Base-by-base conservation (phyloP, 2,113 vertebrate species). In the Muntiacus reevesi region DNA sequence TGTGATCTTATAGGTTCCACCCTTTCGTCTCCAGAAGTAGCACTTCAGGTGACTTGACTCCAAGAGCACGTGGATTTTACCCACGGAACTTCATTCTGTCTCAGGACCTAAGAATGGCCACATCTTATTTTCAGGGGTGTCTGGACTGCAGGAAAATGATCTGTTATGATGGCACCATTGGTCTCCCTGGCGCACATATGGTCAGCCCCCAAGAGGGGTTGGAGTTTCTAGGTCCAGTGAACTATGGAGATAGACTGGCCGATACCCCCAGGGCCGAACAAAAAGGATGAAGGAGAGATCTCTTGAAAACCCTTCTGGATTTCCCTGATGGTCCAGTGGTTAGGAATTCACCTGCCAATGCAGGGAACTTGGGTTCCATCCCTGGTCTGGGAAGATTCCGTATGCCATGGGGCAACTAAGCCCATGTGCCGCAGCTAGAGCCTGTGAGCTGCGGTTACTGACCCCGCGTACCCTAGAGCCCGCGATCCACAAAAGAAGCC, bases 151-250 rank as follows among this genome's bases (percentile, higher is more conserved):
- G 57, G 55, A 52, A 59, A 71, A 59, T n/a, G 8, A 57, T n/a
- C 78, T 25, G 0, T 54, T 45, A 21, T 23, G 21, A 17, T 17
- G 6, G 27, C 6, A 23, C 14, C 55, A 3, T 6, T 0, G 6
- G 57, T 67, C 52, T 36, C 33, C 67, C 52, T 12, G 62, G 52
- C 59, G 0, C 7, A n/a, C 28, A 14, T 14, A 9, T 0, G 6
- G 47, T 27, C 60, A 52, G 81, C 33, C 11, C 16, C 25, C 2
- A 62, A 36, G 6, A 13, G 60, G 2, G 15, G 45, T 6, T 30
- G 43, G 19, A 71, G 2, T 59, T 12, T 62, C 59, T 21, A 43
- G 54, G 40, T 50, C 28, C 27, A 10, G 40, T 19, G 15, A 76
- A 27, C 30, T 9, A 6, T 7, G 33, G 23, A 43, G 78, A 45